Percentiles rank a stretch among this genome's conserved stretches.
These are phyloP conservation scores for Noctua comes DNA, from an alignment of 2,888 invertebrate species.

Conservation along the genomic window DNA sequence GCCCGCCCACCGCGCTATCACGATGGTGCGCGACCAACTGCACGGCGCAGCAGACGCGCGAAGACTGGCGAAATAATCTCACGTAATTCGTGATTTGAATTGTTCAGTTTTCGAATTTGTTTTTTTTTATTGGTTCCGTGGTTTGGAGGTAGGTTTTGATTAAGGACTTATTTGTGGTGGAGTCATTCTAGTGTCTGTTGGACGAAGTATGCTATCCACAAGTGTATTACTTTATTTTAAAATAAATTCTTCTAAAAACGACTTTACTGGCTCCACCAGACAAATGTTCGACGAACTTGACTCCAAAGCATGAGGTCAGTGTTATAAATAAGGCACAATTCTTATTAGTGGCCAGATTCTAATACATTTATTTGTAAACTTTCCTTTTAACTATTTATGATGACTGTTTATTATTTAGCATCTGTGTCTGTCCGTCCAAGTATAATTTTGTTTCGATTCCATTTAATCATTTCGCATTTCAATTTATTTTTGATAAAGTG, in stretches of 20 bases:
- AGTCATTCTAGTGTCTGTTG: background rate
- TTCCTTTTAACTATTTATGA: slow-evolving; percentile 65
- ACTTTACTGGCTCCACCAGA: background rate
- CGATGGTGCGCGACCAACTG: slow-evolving; percentile 96
- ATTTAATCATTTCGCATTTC: slow-evolving; percentile 62
- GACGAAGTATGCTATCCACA: background rate
- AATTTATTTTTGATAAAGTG: slow-evolving; percentile 75
- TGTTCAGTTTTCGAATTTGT: slow-evolving; percentile 43
- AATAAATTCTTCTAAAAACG: background rate
- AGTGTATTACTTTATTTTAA: background rate
- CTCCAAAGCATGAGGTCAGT: slow-evolving; percentile 39
- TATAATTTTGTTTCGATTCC: slow-evolving; percentile 73
- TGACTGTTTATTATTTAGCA: slow-evolving; percentile 75
- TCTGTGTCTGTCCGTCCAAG: slow-evolving; percentile 89
- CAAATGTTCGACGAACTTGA: slow-evolving; percentile 21
- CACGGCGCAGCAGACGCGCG: slow-evolving; percentile 73
- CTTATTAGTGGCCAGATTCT: slow-evolving; percentile 51
- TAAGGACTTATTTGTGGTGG: background rate
- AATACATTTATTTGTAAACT: slow-evolving; percentile 52
- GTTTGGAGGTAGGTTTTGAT: slow-evolving; percentile 45
- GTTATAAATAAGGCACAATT: slow-evolving; percentile 54
- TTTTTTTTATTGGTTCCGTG: slow-evolving; percentile 34
- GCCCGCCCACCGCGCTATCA: slow-evolving; percentile 95
- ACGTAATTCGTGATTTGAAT: slow-evolving; percentile 78
- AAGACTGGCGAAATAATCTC: slow-evolving; percentile 86